Evolutionary conservation across 2,888 invertebrate genomes (phyloP), one percentile per base, ranked within the genome.

Genomic region (Agonopterix alstromeriana): DNA sequence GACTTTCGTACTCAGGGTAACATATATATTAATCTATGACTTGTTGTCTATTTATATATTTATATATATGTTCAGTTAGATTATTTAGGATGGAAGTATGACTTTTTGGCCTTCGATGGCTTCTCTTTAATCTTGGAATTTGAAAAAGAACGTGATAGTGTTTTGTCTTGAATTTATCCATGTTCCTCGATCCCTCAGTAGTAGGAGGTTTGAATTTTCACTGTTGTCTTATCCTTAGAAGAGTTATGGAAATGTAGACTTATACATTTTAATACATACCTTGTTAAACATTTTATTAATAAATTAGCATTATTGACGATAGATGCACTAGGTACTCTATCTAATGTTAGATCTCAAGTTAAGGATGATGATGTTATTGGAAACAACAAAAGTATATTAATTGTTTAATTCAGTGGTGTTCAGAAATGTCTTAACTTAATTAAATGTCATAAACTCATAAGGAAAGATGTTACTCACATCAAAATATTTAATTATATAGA

Each of bases 1-100:
- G 87, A 86, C 82, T 82, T 70, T 80, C 73, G 72, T 73, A 77
- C 84, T 81, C 87, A 88, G 87, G 87, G 87, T 88, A 86, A 77
- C 73, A 65, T 65, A 58, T 64, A 60, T 70, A 66, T 63, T 67
- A 59, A 65, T 63, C 63, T 66, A 68, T 58, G 60, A 67, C 70
- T 73, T 74, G 75, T 76, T 74, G 69, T 79, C 70, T 81, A 70
- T 66, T 70, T 70, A 66, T 69, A 78, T 72, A 61, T 65, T 58
- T 68, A 38, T 10, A 10, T 42, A 42, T 12, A 64, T 67, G 57
- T 71, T 79, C 59, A 61, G 74, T 73, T 75, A 67, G 64, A 74
- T 78, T 65, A 63, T 70, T 76, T 80, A 72, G 61, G 63, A 71
- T 63, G 67, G 61, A 70, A 58, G 63, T 71, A 68, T 80, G 82